phyloP scores from a whole-genome alignment of 2,113 vertebrate species.

The Thamnophis sirtalis region DNA sequence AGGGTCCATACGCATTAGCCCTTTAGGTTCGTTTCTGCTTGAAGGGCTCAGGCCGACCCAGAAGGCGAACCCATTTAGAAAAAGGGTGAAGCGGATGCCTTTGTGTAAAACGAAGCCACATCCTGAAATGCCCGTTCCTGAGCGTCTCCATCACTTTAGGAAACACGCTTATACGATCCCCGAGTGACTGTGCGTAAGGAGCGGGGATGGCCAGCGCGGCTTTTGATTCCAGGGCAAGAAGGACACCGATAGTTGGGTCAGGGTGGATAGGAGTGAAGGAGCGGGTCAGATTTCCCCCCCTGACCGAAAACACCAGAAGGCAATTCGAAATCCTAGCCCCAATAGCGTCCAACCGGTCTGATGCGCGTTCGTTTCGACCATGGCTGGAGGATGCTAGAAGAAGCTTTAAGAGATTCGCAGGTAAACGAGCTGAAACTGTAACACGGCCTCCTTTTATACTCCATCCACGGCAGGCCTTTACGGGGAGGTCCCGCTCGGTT shows the following conservation, averaged over 20 bases:
- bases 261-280: background rate
- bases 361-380: background rate
- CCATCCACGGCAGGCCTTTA: background rate
- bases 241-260: background rate
- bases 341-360: background rate
- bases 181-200: background rate
- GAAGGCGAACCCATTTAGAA: background rate
- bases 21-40: background rate
- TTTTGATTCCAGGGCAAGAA: background rate
- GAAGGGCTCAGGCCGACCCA: background rate
- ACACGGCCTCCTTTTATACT: background rate
- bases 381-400: background rate
- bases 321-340: background rate
- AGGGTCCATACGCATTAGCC: background rate
- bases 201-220: background rate
- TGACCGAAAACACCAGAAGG: background rate
- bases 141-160: background rate
- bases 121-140: background rate
- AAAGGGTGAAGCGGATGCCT: background rate
- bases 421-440: background rate
- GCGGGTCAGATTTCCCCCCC: background rate
- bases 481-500: background rate
- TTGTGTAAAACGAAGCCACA: background rate
- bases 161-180: background rate
- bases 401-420: background rate